Base-by-base conservation (phyloP, 1,140 invertebrate species). In the Coptotermes formosanus region DNA sequence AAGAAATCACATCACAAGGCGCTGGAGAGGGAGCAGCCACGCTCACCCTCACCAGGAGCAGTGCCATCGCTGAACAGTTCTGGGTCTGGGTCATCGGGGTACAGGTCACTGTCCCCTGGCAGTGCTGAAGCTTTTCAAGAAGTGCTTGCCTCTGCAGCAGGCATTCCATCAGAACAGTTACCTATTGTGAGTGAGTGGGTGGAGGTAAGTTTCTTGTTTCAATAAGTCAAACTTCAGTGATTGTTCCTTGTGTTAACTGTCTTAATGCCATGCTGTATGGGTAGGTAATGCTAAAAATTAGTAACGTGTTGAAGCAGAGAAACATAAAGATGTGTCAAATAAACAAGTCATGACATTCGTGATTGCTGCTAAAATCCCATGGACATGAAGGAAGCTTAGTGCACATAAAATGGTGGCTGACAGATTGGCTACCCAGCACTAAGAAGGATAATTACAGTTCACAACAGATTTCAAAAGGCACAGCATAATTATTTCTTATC, bases 111-210 rank as follows among this genome's bases (percentile, higher is more conserved):
- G 64, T 75, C 64, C 11, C 9, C 25, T 75, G n/a, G 16, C 16
- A 75, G 64, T 75, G 25, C 64, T 16, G 25, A 75, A 8, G 64
- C 25, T 1, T 30, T 75, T 30, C 64, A 75, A 75, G 64, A 30
- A 3, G 87, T 89, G 2, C 88, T 91, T 43, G 90, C 90, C 1
- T 88, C 90, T 87, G 89, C 90, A 84, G 91, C 91, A 82, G 89
- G 91, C 38, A 90, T 92, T 84, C 90, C 91, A 25, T 85, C 87
- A 25, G 91, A 92, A 85, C 89, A 90, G 82, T 88, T 88, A 43
- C 87, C 88, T 16, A 88, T 88, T 16, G 90, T 91, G 23, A 88
- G 88, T 43, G 89, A 89, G 9, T 92, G 91, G 91, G 90, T 91
- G 52, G 87, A 91, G 89, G 89, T 91, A 45, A 88, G 43, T 19